These are phyloP conservation scores for Oncorhynchus clarkii DNA, from an alignment of 2,113 vertebrate genomes.

Conservation along the genomic window DNA sequence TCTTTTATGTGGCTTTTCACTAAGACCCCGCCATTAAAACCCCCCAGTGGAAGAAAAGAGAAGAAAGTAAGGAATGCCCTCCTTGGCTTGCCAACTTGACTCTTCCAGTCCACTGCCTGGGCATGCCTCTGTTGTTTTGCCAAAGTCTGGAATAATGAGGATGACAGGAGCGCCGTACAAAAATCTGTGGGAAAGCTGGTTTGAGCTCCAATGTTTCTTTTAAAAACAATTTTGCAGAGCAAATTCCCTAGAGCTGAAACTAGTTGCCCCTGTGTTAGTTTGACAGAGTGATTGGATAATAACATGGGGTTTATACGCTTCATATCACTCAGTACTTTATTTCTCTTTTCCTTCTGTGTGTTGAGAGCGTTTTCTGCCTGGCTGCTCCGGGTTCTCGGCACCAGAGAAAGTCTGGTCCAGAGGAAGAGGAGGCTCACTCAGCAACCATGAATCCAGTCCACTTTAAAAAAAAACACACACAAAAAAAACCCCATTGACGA, in stretches of 20 bases:
- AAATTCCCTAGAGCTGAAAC: constrained; percentile 38
- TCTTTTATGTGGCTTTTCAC: not conserved
- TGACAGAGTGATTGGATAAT: constrained; percentile 35
- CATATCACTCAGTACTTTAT: constrained; percentile 10
- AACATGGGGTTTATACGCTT: constrained; percentile 39
- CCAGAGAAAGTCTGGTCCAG: not conserved
- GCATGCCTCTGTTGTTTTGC: not conserved
- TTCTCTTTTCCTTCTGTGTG: not conserved
- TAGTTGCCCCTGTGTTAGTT: constrained; percentile 50
- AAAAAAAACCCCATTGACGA: not conserved
- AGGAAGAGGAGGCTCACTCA: constrained; percentile 11
- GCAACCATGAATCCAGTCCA: not conserved
- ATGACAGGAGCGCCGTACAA: constrained; percentile 27
- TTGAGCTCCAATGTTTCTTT: constrained; percentile 37
- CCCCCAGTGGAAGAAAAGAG: not conserved
- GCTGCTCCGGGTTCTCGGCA: not conserved
- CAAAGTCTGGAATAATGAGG: constrained; percentile 43
- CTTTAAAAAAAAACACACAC: not conserved
- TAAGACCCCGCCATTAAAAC: not conserved
- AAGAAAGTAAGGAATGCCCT: not conserved
- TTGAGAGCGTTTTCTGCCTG: not conserved
- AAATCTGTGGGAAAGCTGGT: constrained; percentile 50
- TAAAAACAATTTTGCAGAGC: no score
- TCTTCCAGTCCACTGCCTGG: not conserved
- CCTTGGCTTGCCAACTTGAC: not conserved